Base-by-base conservation (phyloP, 23 tunicate genomes). In the Halocynthia roretzi region DNA sequence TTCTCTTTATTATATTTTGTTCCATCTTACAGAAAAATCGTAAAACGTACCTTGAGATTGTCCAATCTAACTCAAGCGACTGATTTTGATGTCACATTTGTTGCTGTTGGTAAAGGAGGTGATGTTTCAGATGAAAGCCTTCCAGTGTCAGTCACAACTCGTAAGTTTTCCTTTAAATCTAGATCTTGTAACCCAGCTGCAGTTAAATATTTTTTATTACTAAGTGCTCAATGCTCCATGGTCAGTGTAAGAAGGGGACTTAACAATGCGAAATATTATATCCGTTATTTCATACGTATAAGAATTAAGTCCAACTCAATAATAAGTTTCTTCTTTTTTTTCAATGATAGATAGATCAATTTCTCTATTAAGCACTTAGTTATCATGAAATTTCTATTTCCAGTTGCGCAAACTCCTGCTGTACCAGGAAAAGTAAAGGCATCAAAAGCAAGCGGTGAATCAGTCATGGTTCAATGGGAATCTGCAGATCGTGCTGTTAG, bases 61-160 rank as follows among this genome's bases (percentile, higher is more conserved):
- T 18, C 54, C 53, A 54, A 70, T 15, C 64, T 86, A 82, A 52
- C 85, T 56, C 83, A 86, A 52, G 67, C 74, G 55, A 86, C 93
- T 11, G 21, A 64, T 52, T 86, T 81, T 76, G 82, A 86, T 48
- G 76, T 86, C 77, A 54, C 93, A 49, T 86, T 67, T 62, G 62
- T 65, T 12, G 93, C 82, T 17, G 71, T 86, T 7, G 93, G 93
- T n/a, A 52, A 68, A 21, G 93, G 85, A 55, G 93, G 93, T 12
- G 85, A 86, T 21, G 69, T 65, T 21, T 73, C 85, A 70, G 66
- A 62, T 17, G 93, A 82, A 71, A 87, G 86, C 52, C 44, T 53
- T 53, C 75, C 67, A 6, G 56, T 77, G n/a, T 76, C 56, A n/a
- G 80, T 76, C 11, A 51, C 78, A 62, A 87, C 93, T 9, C 78